Conservation (phyloP, 1,140 invertebrate species). For the Drosophila persimilis region DNA sequence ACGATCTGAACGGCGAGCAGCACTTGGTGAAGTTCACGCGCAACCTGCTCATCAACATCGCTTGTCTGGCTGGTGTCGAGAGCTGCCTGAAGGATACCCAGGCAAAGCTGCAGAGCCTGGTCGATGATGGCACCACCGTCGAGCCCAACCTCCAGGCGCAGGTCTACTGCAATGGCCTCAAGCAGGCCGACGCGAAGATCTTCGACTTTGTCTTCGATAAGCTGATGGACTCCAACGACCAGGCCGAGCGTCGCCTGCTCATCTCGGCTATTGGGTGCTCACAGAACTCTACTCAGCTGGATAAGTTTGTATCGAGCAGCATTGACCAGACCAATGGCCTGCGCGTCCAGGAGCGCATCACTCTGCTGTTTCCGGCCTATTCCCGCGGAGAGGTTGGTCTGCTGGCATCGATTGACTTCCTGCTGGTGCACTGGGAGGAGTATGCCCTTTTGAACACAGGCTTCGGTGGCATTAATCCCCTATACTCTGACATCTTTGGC, state of each 20-base stretch:
- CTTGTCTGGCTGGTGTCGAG: constrained; percentile 83
- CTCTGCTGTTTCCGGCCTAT: constrained; percentile 63
- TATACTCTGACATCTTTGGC: constrained; percentile 54
- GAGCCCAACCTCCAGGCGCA: constrained; percentile 72
- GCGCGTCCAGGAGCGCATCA: constrained; percentile 65
- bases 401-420: constrained; percentile 58
- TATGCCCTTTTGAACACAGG: constrained; percentile 60
- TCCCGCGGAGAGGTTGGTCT: constrained; percentile 65
- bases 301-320: constrained; percentile 68
- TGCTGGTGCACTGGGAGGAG: constrained; percentile 53
- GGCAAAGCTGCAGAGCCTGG: constrained; percentile 71
- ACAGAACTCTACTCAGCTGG: constrained; percentile 63
- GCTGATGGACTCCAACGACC: constrained; percentile 85
- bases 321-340: constrained; percentile 53
- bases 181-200: constrained; percentile 84
- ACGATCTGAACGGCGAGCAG: constrained; percentile 77
- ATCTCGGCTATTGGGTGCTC: constrained; percentile 86
- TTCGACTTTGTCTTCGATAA: constrained; percentile 87
- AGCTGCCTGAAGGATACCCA: constrained; percentile 83
- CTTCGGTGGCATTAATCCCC: constrained; percentile 67
- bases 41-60: constrained; percentile 82
- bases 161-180: constrained; percentile 88
- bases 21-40: constrained; percentile 80
- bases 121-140: constrained; percentile 78
- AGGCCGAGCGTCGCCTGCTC: constrained; percentile 84